Base-by-base conservation (phyloP, 1,140 invertebrate species). In the Phortica variegata region DNA sequence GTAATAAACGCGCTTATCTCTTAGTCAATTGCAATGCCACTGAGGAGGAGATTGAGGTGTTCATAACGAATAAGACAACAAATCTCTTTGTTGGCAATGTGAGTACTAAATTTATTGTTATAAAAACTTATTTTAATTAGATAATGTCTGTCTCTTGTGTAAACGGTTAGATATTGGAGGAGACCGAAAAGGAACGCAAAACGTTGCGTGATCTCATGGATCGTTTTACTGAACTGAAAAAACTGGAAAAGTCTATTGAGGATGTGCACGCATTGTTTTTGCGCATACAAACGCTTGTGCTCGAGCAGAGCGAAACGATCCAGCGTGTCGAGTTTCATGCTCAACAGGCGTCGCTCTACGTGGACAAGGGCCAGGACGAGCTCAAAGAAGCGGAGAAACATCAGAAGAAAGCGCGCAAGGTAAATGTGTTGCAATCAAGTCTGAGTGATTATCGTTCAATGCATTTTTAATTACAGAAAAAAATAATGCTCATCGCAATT, bases 71-170 rank as follows among this genome's bases (percentile, higher is more conserved):
- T 43, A 76, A 76, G 39, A 62, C 61, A 23, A 75, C 73, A 8
- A 74, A 70, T 34, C 55, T 76, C 20, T 76, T 76, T 60, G 71
- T 75, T 21, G 73, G 66, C 15, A 76, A 76, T 71, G 73, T 76
- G 38, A 68, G 68, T 53, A 9, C n/a, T n/a, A n/a, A n/a, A n/a
- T n/a, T n/a, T n/a, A n/a, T n/a, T n/a, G n/a, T n/a, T n/a, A n/a
- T n/a, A n/a, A n/a, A n/a, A n/a, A n/a, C n/a, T n/a, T n/a, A n/a
- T 29, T 12, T 29, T 29, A 29, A 29, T 13, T 9, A 37, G 26
- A 7, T 29, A 7, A 12, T 12, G 12, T 29, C 12, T 29, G 26
- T 29, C 6, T 29, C 13, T 16, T 41, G 10, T 37, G 13, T 13
- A 6, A 37, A 8, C 20, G 26, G 12, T 36, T 48, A 76, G 73